These are phyloP conservation scores for Polietes domitor DNA, from an alignment of 2,888 invertebrate genomes.

Conservation along the genomic window DNA sequence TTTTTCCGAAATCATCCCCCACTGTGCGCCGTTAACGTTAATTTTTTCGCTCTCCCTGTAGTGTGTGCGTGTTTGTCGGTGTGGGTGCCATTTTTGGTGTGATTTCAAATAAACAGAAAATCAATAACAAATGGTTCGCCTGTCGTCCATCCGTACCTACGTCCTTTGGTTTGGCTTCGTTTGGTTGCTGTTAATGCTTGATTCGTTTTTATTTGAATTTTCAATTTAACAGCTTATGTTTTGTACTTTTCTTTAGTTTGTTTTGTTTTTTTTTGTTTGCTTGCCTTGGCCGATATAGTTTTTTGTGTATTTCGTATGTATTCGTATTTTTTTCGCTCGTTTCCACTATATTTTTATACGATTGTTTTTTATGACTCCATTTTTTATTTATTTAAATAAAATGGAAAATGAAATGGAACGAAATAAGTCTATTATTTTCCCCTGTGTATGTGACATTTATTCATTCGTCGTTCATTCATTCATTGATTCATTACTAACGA, in stretches of 20 bases:
- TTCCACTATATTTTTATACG: neutral
- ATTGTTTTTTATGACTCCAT: conserved; percentile 22
- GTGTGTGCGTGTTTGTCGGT: neutral
- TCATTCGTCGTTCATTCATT: neutral
- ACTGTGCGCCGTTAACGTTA: neutral
- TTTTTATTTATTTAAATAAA: conserved; percentile 35
- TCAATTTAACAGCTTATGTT: conserved; percentile 61
- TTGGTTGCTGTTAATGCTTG: conserved; percentile 60
- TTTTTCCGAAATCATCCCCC: neutral
- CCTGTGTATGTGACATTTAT: neutral
- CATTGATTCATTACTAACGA: neutral
- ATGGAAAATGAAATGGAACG: conserved; percentile 25
- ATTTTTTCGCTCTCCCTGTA: conserved; percentile 5
- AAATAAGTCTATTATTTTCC: conserved; percentile 27
- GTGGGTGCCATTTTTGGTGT: conserved; percentile 3
- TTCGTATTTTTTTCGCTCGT: conserved; percentile 17
- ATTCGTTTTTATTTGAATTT: conserved; percentile 65
- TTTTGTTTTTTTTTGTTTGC: conserved; percentile 16
- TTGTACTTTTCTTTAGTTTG: neutral
- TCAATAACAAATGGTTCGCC: conserved; percentile 40
- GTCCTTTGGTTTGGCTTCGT: neutral
- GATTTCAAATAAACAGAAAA: conserved; percentile 35
- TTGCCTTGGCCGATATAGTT: conserved; percentile 46
- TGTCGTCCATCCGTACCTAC: neutral
- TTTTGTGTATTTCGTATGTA: conserved; percentile 4